Evolutionary conservation across 2,888 invertebrate species (phyloP), one percentile per base, ranked within the genome.

Genomic region (Shargacucullia verbasci): DNA sequence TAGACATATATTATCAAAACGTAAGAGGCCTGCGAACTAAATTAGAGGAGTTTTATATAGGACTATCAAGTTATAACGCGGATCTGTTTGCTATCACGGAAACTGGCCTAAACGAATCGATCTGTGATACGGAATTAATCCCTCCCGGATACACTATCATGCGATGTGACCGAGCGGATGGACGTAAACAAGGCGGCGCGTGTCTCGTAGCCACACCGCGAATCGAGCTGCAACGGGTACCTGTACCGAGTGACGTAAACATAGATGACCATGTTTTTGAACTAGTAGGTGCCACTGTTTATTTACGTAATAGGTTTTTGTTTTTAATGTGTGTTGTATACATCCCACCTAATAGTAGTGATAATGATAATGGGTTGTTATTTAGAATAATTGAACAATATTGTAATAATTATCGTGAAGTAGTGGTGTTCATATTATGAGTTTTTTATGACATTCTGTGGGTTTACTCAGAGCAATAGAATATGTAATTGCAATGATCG

Each of bases 71-170:
- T 5, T 50, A 47, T 6, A 14, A 37, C 10, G 55, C 53, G 1
- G 70, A 76, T 27, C 25, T 76, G 25, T 73, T 59, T 52, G 75
- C 73, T 4, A 63, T 76, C 1, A 75, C 76, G 3, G 54, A 55
- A 47, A 55, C 54, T 0, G 55, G 55, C 11, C 37, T 34, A 12
- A 47, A 55, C 13, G 27, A 47, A 1, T 54, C 45, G 10, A 46
- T 54, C 0, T 13, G 14, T 9, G 49, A 41, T 27, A 25, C 49
- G 11, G 49, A 49, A 41, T 6, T 49, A 25, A n/a, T 33, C 15
- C 49, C 49, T 8, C 40, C 34, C 13, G 40, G 40, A 13, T 49
- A 9, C 6, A 49, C 33, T 25, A 40, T 49, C 9, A 29, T 49
- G 25, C 39, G 40, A 11, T 49, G 48, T 40, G 48, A 49, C 34